Evolutionary conservation across 2,888 invertebrate species (phyloP).

Genomic region (Cremastobaeus sp.): DNA sequence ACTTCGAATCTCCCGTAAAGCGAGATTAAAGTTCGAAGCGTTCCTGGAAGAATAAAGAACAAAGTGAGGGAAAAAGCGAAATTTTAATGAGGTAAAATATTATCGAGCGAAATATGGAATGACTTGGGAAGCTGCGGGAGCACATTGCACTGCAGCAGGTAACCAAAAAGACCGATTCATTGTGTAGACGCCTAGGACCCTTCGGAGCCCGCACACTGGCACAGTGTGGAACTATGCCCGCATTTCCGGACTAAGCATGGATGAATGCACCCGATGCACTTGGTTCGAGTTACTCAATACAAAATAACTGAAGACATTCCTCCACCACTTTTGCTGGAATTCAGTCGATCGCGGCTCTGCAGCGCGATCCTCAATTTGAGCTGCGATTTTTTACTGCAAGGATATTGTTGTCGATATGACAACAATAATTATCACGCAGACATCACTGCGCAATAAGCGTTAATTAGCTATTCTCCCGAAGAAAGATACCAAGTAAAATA

Average conservation of each 20-base stretch:
- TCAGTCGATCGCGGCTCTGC: slow-evolving; percentile 2
- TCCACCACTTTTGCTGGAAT: slow-evolving; percentile 10
- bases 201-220: slow-evolving; percentile 31
- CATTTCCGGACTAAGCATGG: slow-evolving; percentile 57
- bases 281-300: slow-evolving; percentile 51
- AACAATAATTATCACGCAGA: too few relatives aligned
- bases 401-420: too few relatives aligned
- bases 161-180: slow-evolving; percentile 59
- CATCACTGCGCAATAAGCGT: too few relatives aligned
- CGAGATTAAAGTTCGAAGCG: too few relatives aligned
- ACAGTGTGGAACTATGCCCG: slow-evolving; percentile 56
- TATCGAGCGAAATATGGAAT: slow-evolving; percentile 33
- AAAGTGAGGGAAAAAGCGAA: too few relatives aligned
- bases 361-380: too few relatives aligned
- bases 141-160: slow-evolving; percentile 58
- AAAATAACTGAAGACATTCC: slow-evolving; percentile 17
- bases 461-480: too few relatives aligned
- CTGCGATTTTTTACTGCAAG: too few relatives aligned
- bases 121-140: slow-evolving; percentile 30
- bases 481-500: too few relatives aligned
- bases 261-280: slow-evolving; percentile 58
- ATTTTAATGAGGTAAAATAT: too few relatives aligned
- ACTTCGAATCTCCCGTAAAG: too few relatives aligned
- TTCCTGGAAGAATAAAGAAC: too few relatives aligned
- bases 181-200: slow-evolving; percentile 39